Percentiles rank a stretch among this genome's conserved stretches.
Evolutionary conservation across 1,140 invertebrate species (phyloP).

Genomic region (Watersipora subatra): DNA sequence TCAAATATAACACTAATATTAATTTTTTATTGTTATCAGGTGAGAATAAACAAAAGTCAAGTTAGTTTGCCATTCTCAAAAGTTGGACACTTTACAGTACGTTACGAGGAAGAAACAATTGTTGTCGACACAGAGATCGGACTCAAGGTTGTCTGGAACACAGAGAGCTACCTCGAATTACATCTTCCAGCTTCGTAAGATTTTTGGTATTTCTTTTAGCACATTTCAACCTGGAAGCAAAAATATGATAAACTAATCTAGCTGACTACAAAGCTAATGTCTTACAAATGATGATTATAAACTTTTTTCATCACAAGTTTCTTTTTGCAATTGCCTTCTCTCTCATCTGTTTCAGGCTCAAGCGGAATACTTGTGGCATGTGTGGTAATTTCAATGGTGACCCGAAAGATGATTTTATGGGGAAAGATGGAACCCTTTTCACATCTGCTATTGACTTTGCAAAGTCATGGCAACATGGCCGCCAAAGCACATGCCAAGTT

Average conservation of each 20-base stretch:
- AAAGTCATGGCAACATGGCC: conserved; percentile 69
- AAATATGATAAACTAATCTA: too few species aligned
- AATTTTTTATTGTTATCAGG: too few species aligned
- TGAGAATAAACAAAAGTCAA: neutral
- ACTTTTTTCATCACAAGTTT: too few species aligned
- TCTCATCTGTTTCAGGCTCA: neutral
- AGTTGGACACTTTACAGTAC: conserved; percentile 11
- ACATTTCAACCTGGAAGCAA: too few species aligned
- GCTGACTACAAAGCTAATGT: too few species aligned
- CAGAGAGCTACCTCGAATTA: conserved; percentile 77
- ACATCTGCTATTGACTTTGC: conserved; percentile 58
- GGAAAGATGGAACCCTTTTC: conserved; percentile 55
- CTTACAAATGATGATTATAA: too few species aligned
- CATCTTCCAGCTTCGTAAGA: conserved; percentile 61
- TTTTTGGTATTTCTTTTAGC: too few species aligned
- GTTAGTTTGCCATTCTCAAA: neutral
- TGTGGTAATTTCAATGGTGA: neutral
- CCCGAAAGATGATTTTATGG: conserved; percentile 41
- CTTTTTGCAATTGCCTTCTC: too few species aligned
- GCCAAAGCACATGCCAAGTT: conserved; percentile 50
- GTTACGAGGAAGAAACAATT: conserved; percentile 38
- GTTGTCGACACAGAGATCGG: conserved; percentile 24
- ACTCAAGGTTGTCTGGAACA: conserved; percentile 70
- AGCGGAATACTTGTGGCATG: neutral
- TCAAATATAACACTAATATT: too few species aligned